A percentile compares a stretch with the other conserved stretches of the same genome.
Conservation (phyloP, 2,113 vertebrate genomes). For the Nanorana parkeri region DNA sequence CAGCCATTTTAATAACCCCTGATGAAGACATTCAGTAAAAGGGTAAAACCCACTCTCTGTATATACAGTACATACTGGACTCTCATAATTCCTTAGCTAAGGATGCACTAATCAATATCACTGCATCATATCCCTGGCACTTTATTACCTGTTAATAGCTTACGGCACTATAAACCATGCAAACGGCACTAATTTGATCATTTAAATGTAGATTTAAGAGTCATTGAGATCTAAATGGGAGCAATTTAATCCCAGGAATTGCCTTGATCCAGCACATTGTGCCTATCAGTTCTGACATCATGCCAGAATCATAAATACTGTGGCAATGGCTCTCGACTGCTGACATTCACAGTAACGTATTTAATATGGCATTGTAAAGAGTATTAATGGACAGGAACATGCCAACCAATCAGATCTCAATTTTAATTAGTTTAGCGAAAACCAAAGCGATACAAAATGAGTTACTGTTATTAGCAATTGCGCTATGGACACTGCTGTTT, state of each 20-base stretch:
- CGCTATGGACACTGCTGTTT: too few relatives aligned
- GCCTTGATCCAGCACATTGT: slow-evolving; percentile 20
- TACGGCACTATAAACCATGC: slow-evolving; percentile 29
- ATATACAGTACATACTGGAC: background rate
- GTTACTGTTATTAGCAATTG: too few relatives aligned
- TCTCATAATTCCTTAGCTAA: slow-evolving; percentile 2
- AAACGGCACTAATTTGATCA: slow-evolving; percentile 36
- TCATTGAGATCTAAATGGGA: slow-evolving; percentile 41
- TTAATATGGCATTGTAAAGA: too few relatives aligned
- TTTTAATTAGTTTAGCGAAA: too few relatives aligned
- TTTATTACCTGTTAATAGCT: slow-evolving; percentile 48
- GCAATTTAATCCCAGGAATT: slow-evolving; percentile 33
- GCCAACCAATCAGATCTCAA: too few relatives aligned
- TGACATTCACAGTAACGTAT: background rate
- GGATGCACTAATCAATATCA: slow-evolving; percentile 39
- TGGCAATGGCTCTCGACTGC: background rate
- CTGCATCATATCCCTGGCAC: slow-evolving; percentile 24
- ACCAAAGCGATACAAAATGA: too few relatives aligned
- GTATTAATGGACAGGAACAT: too few relatives aligned
- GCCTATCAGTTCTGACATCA: slow-evolving; percentile 3
- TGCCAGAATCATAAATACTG: slow-evolving; percentile 30
- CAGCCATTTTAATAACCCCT: background rate
- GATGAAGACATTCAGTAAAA: background rate
- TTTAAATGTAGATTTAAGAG: slow-evolving; percentile 53
- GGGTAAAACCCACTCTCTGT: background rate